Percentiles rank a stretch among this genome's conserved stretches.
Conservation (phyloP, 2,797 vertebrate genomes). For the Dipus sagitta region DNA sequence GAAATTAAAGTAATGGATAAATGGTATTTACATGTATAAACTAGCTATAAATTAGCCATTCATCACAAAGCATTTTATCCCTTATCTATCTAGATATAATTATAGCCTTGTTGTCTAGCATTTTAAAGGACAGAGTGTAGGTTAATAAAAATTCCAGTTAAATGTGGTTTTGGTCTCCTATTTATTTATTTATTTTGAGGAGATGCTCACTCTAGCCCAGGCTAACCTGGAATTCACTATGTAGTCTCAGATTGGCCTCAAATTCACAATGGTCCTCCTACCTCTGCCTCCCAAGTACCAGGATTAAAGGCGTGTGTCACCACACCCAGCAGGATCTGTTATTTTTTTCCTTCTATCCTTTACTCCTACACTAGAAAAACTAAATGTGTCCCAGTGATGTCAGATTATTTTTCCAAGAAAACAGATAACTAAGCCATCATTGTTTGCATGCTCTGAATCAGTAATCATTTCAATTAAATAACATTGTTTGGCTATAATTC, state of each 20-base stretch:
- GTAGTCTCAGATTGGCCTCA: no score
- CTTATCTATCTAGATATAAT: conserved; percentile 69
- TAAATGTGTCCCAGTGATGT: not conserved
- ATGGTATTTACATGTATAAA: conserved; percentile 56
- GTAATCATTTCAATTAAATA: not conserved
- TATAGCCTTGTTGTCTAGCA: conserved; percentile 51
- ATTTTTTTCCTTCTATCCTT: conserved; percentile 3
- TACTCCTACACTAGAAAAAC: conserved; percentile 19
- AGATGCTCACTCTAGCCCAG: no score
- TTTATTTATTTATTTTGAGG: not conserved
- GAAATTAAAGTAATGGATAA: conserved; percentile 66
- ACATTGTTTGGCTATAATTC: not conserved
- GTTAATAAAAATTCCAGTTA: conserved; percentile 70
- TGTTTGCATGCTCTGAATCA: conserved; percentile 19
- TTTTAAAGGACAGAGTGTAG: conserved; percentile 58
- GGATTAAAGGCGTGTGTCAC: no score
- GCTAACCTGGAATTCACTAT: no score
- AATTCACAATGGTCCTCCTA: no score
- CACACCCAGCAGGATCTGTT: not conserved
- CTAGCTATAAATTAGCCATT: conserved; percentile 71
- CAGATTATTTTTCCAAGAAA: conserved; percentile 49
- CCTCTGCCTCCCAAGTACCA: no score
- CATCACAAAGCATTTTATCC: conserved; percentile 58
- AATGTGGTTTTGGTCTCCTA: conserved; percentile 19
- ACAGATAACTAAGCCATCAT: not conserved